A percentile compares a stretch with the other conserved stretches of the same genome.
Evolutionary conservation across 2,113 vertebrate species (phyloP).

Genomic region (Corythaixoides concolor): DNA sequence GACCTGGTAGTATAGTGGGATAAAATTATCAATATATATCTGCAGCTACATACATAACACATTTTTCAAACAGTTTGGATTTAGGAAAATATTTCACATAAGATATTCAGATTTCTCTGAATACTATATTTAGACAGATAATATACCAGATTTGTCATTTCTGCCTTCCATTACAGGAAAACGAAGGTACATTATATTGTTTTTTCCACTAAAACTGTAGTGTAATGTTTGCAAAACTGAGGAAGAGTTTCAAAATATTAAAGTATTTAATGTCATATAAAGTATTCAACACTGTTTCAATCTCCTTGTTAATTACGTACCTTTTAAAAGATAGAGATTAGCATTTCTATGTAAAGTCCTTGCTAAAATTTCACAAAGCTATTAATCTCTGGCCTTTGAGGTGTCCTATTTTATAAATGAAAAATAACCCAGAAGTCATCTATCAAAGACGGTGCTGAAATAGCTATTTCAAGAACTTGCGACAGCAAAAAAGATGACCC

Average conservation of each 20-base stretch:
- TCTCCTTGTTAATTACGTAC: neutral
- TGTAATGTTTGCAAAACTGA: neutral
- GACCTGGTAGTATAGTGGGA: neutral
- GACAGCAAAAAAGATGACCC: slow-evolving; percentile 2
- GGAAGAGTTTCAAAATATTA: neutral
- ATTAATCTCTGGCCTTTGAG: neutral
- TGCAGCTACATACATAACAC: neutral
- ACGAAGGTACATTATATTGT: neutral
- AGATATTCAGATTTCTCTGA: neutral
- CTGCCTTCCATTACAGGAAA: neutral
- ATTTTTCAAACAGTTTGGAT: neutral
- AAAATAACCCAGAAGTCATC: neutral
- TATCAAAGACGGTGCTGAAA: neutral
- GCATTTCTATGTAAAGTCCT: neutral
- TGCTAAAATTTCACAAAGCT: neutral
- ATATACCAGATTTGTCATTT: neutral
- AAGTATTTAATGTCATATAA: neutral
- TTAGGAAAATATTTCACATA: neutral
- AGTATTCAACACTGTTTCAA: neutral
- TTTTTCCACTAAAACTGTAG: neutral
- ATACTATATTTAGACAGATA: neutral
- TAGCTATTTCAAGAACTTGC: neutral
- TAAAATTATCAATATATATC: neutral
- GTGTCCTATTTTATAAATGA: slow-evolving; percentile 15
- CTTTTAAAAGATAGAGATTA: neutral